Percentiles rank a stretch among this genome's conserved stretches.
These are phyloP conservation scores for Tuta absoluta DNA, from an alignment of 2,888 invertebrate species.

Conservation along the genomic window DNA sequence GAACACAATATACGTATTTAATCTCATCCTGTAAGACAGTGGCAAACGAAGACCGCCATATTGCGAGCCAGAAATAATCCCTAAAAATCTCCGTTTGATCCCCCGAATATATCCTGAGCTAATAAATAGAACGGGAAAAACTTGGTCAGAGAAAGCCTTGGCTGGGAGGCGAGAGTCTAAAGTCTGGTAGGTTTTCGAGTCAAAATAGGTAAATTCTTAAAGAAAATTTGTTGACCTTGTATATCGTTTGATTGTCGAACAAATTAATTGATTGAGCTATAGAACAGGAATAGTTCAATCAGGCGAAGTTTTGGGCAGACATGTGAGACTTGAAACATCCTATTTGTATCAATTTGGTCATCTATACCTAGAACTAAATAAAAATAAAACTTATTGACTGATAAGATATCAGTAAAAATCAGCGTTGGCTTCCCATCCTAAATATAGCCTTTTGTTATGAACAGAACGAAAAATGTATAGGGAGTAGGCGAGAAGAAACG, in stretches of 20 bases:
- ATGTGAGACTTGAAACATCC: too few relatives aligned
- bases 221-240: background rate
- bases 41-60: conserved; percentile 53
- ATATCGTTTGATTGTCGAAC: background rate
- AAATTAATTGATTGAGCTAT: too few relatives aligned
- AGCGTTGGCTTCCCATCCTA: too few relatives aligned
- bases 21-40: conserved; percentile 26
- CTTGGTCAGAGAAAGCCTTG: conserved; percentile 59
- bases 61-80: conserved; percentile 67
- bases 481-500: too few relatives aligned
- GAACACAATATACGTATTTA: conserved; percentile 23
- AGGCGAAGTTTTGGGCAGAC: too few relatives aligned
- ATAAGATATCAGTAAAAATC: too few relatives aligned
- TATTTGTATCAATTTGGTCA: too few relatives aligned
- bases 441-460: too few relatives aligned
- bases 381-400: too few relatives aligned
- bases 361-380: too few relatives aligned
- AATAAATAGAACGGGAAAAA: conserved; percentile 76
- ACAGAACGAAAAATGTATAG: too few relatives aligned
- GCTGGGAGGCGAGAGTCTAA: conserved; percentile 34
- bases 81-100: conserved; percentile 55
- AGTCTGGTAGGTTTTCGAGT: background rate
- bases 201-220: background rate
- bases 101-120: conserved; percentile 70
- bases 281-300: too few relatives aligned